Evolutionary conservation across 2,113 vertebrate species (phyloP), one percentile per base, ranked within the genome.

Genomic region (Pteruthius melanotis): DNA sequence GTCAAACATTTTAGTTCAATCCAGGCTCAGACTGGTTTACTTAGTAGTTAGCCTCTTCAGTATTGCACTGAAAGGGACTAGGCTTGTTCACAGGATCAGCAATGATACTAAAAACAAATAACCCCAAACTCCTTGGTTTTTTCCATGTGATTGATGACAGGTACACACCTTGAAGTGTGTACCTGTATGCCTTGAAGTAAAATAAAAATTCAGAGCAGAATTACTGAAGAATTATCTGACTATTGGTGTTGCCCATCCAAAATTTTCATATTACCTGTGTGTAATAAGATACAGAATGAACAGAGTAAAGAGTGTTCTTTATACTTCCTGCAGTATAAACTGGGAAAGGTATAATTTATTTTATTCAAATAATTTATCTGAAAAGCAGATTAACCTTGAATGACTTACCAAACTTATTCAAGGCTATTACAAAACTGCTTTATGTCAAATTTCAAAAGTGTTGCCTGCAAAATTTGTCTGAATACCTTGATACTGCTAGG

Each of bases 321-420:
- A n/a, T n/a, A n/a, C n/a, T 90, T 90, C 37, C 59, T 81, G 68
- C 0, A 0, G 37, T 70, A 87, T 81, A 24, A 90, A 63, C 18
- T 77, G 74, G 54, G 68, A 80, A 81, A 6, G 9, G 7, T 80
- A 42, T 44, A 0, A 47, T 78, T 74, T 75, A 74, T 87, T 66
- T 94, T 82, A 95, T 76, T 93, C 7, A 94, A 95, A 90, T 52
- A 66, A 89, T 84, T 93, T 63, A 37, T 87, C 86, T 93, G 42
- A 50, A 90, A 94, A 81, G 30, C 33, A 89, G 42, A 91, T 74
- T 59, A 81, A 77, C 64, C 26, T 63, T 63, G 28, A 83, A 89
- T 66, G 39, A 52, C 39, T 91, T 89, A 82, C 31, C 21, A 57
- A 91, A 95, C 83, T 9, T 80, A 57, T 77, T 79, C 42, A 83